A percentile compares a stretch with the other conserved stretches of the same genome.
These are phyloP conservation scores for Drosophila demipolita DNA, from an alignment of 2,888 invertebrate species.

Conservation along the genomic window DNA sequence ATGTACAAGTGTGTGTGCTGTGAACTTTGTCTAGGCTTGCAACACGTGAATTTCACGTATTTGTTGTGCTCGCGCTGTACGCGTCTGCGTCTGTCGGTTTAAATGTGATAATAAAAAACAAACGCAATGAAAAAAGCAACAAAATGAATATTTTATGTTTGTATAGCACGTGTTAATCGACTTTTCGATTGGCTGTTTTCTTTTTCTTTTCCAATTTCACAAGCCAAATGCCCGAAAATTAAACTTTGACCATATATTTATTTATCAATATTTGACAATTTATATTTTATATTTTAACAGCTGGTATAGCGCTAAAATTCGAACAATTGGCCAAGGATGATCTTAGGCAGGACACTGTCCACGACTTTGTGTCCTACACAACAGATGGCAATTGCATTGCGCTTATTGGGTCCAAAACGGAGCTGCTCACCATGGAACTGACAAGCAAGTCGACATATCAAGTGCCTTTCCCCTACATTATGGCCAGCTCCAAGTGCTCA, in stretches of 20 bases:
- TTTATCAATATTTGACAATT: neutral
- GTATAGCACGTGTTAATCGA: neutral
- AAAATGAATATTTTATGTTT: neutral
- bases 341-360: constrained; percentile 64
- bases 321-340: constrained; percentile 57
- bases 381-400: constrained; percentile 54
- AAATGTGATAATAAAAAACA: constrained; percentile 11
- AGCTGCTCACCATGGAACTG: constrained; percentile 70
- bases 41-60: constrained; percentile 29
- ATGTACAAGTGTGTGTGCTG: neutral
- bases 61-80: constrained; percentile 61
- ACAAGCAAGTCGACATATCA: constrained; percentile 41
- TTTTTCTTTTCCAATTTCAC: neutral
- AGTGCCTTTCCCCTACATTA: constrained; percentile 64
- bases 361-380: constrained; percentile 64
- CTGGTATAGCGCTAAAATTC: constrained; percentile 41
- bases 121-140: neutral
- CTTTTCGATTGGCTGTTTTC: neutral
- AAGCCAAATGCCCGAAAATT: neutral
- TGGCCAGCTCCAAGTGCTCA: constrained; percentile 45
- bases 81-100: constrained; percentile 35
- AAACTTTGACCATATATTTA: neutral
- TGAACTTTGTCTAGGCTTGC: constrained; percentile 6
- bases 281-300: neutral
- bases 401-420: constrained; percentile 62